Percentiles rank a stretch among this genome's conserved stretches.
Evolutionary conservation across 2,113 vertebrate genomes (phyloP).

Genomic region (Malurus elegans): DNA sequence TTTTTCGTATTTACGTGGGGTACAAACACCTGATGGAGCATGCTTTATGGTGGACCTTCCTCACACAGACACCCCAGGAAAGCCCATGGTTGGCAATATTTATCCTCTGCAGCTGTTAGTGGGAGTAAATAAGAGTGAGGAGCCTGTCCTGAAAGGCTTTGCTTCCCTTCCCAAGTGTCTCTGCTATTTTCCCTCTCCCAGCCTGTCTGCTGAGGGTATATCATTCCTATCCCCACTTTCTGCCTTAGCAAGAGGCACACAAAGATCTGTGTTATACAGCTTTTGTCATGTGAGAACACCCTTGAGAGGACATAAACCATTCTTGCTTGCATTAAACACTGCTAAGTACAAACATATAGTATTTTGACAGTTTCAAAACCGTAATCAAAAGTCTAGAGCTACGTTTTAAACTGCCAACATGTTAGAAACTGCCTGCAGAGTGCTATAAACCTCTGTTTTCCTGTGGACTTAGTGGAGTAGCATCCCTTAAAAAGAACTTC

Average conservation of each 20-base stretch:
- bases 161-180: background rate
- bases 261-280: background rate
- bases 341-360: background rate
- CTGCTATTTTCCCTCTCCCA: background rate
- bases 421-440: background rate
- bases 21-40: background rate
- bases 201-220: background rate
- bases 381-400: background rate
- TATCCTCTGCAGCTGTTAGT: background rate
- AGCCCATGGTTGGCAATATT: background rate
- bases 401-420: background rate
- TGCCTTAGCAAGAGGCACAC: background rate
- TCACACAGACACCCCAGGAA: background rate
- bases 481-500: background rate
- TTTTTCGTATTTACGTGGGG: background rate
- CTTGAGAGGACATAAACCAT: background rate
- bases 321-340: background rate
- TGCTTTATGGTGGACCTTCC: background rate
- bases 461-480: background rate
- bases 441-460: background rate
- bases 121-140: background rate
- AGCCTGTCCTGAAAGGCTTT: background rate
- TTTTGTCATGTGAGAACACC: slow-evolving; percentile 6
- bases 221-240: background rate
- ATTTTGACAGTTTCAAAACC: background rate